Conservation (phyloP, 2,113 vertebrate genomes). For the Larimichthys polyactis region DNA sequence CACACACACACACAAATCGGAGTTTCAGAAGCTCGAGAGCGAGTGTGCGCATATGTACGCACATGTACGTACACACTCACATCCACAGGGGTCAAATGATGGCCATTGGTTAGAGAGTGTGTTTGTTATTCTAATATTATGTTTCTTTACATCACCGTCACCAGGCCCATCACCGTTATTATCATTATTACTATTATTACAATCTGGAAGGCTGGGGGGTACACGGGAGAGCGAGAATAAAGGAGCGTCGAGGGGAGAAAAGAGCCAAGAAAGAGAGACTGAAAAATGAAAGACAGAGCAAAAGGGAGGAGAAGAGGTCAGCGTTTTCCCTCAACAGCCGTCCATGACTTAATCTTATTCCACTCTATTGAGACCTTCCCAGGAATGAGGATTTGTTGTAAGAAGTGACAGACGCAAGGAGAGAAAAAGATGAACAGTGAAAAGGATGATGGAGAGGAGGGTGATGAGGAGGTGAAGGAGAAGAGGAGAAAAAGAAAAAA, state of each 20-base stretch:
- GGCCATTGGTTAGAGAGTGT: constrained; percentile 83
- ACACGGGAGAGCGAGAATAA: constrained; percentile 75
- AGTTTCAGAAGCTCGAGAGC: constrained; percentile 59
- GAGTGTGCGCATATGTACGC: constrained; percentile 17
- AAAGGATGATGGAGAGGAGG: constrained; percentile 39
- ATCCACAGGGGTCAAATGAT: constrained; percentile 88
- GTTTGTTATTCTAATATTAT: constrained; percentile 88
- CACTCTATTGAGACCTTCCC: constrained; percentile 93
- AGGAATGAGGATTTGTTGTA: constrained; percentile 87
- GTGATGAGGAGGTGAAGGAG: constrained; percentile 57
- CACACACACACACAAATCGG: constrained; percentile 37
- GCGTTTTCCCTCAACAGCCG: constrained; percentile 98
- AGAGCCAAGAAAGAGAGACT: constrained; percentile 89
- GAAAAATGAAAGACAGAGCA: constrained; percentile 89
- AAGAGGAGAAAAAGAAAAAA: constrained; percentile 23
- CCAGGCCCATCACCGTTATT: constrained; percentile 81
- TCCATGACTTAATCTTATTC: constrained; percentile 97
- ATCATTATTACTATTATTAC: constrained; percentile 88
- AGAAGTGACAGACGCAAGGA: constrained; percentile 62
- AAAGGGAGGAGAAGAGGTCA: constrained; percentile 95
- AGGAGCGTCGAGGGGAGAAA: constrained; percentile 81
- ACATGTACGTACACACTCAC: constrained; percentile 59
- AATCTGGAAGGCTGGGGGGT: constrained; percentile 77
- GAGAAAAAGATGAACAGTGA: constrained; percentile 50
- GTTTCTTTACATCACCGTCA: constrained; percentile 87